Evolutionary conservation across 1,140 invertebrate genomes (phyloP).

Genomic region (Caenorhabditis remanei): DNA sequence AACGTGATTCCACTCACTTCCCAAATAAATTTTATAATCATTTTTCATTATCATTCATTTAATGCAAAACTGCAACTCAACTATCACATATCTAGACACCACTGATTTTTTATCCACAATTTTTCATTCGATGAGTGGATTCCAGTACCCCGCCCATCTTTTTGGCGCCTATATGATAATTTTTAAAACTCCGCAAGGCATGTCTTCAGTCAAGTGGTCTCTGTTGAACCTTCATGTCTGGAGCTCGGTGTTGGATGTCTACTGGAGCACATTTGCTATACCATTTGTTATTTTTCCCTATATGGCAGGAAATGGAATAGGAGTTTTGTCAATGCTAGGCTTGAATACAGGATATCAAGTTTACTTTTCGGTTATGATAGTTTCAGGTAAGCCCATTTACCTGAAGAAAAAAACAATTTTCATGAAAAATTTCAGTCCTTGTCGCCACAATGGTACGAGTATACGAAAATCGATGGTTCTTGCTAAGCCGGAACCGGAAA

Average conservation of each 20-base stretch:
- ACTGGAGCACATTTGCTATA: conserved; percentile 18
- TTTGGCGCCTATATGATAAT: conserved; percentile 11
- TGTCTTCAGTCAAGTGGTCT: conserved; percentile 23
- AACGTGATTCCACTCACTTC: neutral
- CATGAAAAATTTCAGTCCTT: neutral
- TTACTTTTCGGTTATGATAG: conserved; percentile 1
- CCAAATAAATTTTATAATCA: no score
- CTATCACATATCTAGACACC: neutral
- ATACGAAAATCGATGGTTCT: neutral
- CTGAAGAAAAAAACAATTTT: neutral
- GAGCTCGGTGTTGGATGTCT: conserved; percentile 22
- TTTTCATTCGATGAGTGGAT: conserved; percentile 8
- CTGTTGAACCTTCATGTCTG: conserved; percentile 17
- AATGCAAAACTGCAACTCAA: conserved; percentile 11
- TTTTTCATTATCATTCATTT: neutral
- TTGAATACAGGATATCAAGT: conserved; percentile 32
- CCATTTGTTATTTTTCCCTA: conserved; percentile 29
- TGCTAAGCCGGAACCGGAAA: neutral
- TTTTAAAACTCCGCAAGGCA: conserved; percentile 2
- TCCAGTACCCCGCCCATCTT: neutral
- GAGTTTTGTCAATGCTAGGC: neutral
- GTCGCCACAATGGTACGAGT: conserved; percentile 4
- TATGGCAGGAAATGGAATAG: conserved; percentile 10
- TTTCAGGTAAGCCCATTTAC: neutral
- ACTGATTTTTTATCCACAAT: conserved; percentile 1